Conservation (phyloP, 2,888 invertebrate species). For the Andrena hattorfiana region DNA sequence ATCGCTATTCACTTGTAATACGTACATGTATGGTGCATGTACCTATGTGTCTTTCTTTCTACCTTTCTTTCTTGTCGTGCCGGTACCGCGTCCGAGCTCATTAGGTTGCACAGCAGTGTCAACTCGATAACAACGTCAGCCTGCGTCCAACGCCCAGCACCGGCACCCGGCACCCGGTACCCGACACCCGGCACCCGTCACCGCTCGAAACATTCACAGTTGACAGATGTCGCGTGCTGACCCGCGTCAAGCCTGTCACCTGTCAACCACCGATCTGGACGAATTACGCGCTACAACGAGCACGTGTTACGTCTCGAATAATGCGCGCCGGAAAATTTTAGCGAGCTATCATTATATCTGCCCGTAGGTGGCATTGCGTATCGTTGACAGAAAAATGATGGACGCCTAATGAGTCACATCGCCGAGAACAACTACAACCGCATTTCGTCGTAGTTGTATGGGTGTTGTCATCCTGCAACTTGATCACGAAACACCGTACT, state of each 20-base stretch:
- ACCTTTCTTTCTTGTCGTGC: slow-evolving; percentile 28
- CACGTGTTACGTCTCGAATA: slow-evolving; percentile 76
- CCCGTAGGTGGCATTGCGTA: slow-evolving; percentile 50
- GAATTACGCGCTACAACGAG: slow-evolving; percentile 80
- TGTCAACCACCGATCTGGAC: slow-evolving; percentile 80
- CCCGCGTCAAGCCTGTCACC: slow-evolving; percentile 81
- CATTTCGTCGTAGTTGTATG: not conserved
- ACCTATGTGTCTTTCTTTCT: slow-evolving; percentile 31
- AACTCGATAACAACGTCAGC: slow-evolving; percentile 74
- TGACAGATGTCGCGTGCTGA: slow-evolving; percentile 82
- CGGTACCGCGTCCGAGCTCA: slow-evolving; percentile 58
- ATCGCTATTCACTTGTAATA: too few species aligned
- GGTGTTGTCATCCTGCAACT: not conserved
- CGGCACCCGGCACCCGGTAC: slow-evolving; percentile 60
- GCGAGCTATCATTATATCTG: slow-evolving; percentile 72
- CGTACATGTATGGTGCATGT: slow-evolving; percentile 16
- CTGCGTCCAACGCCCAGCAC: slow-evolving; percentile 58
- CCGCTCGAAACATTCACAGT: slow-evolving; percentile 80
- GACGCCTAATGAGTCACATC: slow-evolving; percentile 63
- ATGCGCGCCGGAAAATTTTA: slow-evolving; percentile 73
- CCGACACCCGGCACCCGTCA: slow-evolving; percentile 70
- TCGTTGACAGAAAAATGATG: slow-evolving; percentile 70
- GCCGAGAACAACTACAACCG: slow-evolving; percentile 24
- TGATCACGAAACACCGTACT: not conserved
- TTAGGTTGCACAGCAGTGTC: slow-evolving; percentile 68